Conservation (phyloP, 2,888 invertebrate species). For the Eupithecia vulgata region DNA sequence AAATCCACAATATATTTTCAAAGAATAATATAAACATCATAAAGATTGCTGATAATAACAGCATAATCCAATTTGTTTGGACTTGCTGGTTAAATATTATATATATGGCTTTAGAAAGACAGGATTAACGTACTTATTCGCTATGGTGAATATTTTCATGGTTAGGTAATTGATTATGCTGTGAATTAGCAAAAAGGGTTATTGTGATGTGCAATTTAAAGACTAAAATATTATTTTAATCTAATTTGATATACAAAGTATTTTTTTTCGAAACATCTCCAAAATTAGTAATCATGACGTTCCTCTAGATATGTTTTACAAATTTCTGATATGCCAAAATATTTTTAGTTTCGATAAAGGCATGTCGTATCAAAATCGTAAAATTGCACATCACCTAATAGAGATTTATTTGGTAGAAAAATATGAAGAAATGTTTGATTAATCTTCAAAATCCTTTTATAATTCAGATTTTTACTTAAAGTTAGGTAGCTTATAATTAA, state of each 20-base stretch:
- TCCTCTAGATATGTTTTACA: conserved; percentile 37
- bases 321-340: conserved; percentile 37
- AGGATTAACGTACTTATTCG: neutral
- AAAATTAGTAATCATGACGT: neutral
- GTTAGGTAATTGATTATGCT: conserved; percentile 29
- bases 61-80: conserved; percentile 59
- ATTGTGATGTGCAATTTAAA: conserved; percentile 44
- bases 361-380: conserved; percentile 5
- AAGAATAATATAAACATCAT: conserved; percentile 83
- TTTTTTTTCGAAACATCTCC: neutral
- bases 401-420: conserved; percentile 70
- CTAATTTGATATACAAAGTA: neutral
- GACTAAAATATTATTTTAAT: neutral
- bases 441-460: conserved; percentile 55
- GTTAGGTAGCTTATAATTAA: conserved; percentile 49
- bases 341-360: conserved; percentile 6
- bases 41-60: conserved; percentile 74
- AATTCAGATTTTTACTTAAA: conserved; percentile 57
- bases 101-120: conserved; percentile 57
- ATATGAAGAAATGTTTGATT: conserved; percentile 74
- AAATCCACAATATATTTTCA: conserved; percentile 82
- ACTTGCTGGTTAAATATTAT: conserved; percentile 61
- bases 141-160: conserved; percentile 13
- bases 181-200: conserved; percentile 28
- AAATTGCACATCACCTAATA: conserved; percentile 65